Base-by-base conservation (phyloP, 2,797 vertebrate genomes). In the Pseudochirops corinnae region DNA sequence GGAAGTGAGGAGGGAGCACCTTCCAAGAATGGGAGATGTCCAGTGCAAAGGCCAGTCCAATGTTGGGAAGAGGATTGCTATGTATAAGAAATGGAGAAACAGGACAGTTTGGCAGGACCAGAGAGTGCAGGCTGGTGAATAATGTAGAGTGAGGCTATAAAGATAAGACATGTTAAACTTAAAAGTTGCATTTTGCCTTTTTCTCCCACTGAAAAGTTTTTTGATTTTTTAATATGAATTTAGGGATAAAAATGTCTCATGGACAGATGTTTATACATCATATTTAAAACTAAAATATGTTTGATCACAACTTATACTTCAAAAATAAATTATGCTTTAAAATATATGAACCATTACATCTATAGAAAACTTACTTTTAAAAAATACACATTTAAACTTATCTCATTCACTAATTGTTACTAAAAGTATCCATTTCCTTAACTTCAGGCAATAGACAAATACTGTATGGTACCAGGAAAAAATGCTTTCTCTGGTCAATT, bases 261-360 rank as follows among this genome's bases (percentile, higher is more conserved):
- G 94, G 90, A 95, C 60, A 60, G 92, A 56, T 92, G 82, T 93
- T 91, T 67, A 62, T 58, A 58, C 4, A 58, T 94, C 93, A 93
- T 87, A 94, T 31, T 93, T 96, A 55, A 96, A 98, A 91, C 58
- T 93, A 94, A 93, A 97, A 90, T 46, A 87, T 31, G 82, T 93
- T 56, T 94, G 82, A 93, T 24, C 29, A 93, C 10, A 93, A 4
- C 91, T 55, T 57, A 94, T 92, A 94, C 55, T 96, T 93, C 55
- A 94, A 94, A 96, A 97, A 55, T 53, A 96, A 98, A 97, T 95
- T 95, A 97, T 94, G 39, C n/a, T 92, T 53, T 94, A 97, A 97
- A 87, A 95, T 93, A 94, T 97, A 95, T 95, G 91, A 95, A 91
- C 56, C 91, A 92, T 93, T 82, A 94, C 82, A 92, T 97, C 28